A percentile compares a stretch with the other conserved stretches of the same genome.
Evolutionary conservation across 2,888 invertebrate genomes (phyloP).

Genomic region (Melangyna quadrimaculata): DNA sequence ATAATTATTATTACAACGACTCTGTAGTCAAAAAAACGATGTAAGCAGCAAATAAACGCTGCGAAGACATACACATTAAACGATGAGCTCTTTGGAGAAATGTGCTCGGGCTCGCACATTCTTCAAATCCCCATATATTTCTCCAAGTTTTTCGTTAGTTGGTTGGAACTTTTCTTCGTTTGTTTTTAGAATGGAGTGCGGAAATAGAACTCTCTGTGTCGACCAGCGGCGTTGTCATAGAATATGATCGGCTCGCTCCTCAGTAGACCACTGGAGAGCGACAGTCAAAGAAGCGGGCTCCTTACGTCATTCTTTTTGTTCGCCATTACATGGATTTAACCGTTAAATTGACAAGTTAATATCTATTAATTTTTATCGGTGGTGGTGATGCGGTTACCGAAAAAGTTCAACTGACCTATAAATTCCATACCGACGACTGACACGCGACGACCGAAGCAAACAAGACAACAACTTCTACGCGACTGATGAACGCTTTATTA

Average conservation of each 20-base stretch:
- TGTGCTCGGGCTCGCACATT: slow-evolving; percentile 24
- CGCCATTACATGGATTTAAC: slow-evolving; percentile 35
- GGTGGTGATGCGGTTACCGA: too few relatives aligned
- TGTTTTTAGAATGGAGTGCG: slow-evolving; percentile 52
- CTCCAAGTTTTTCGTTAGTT: slow-evolving; percentile 41
- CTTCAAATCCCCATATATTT: slow-evolving; percentile 13
- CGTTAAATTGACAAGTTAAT: slow-evolving; percentile 51
- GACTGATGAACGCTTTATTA: slow-evolving; percentile 13
- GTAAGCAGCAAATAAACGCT: neutral
- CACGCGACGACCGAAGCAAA: neutral
- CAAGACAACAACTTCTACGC: slow-evolving; percentile 8
- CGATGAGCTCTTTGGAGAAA: slow-evolving; percentile 30
- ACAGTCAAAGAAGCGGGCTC: slow-evolving; percentile 52
- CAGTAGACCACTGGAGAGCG: slow-evolving; percentile 65
- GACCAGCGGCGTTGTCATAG: slow-evolving; percentile 36
- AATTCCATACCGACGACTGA: slow-evolving; percentile 36
- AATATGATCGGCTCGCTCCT: slow-evolving; percentile 34
- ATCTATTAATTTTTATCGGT: slow-evolving; percentile 9
- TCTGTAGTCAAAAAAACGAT: neutral
- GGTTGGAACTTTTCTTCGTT: slow-evolving; percentile 27
- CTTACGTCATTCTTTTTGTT: slow-evolving; percentile 46
- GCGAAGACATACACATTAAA: neutral
- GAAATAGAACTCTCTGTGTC: slow-evolving; percentile 66
- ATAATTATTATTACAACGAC: slow-evolving; percentile 28
- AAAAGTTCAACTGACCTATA: slow-evolving; percentile 64